These are phyloP conservation scores for Tineola bisselliella DNA, from an alignment of 2,888 invertebrate species.

Conservation along the genomic window DNA sequence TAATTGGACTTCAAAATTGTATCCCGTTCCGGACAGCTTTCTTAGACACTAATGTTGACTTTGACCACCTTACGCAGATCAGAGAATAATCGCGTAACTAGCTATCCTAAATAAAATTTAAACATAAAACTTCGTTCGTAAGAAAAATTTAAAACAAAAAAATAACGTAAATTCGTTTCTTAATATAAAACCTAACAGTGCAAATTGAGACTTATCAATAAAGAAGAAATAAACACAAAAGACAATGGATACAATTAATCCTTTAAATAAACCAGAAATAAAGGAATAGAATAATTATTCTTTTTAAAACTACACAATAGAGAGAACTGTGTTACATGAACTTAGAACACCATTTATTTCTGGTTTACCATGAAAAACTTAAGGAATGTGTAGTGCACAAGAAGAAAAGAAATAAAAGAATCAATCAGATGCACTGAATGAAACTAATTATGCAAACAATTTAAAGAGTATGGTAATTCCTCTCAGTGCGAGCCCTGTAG, in stretches of 20 bases:
- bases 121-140: neutral
- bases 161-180: neutral
- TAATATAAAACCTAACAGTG: neutral
- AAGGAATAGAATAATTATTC: too few species aligned
- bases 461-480: conserved; percentile 91
- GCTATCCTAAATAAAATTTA: neutral
- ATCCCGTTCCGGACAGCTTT: neutral
- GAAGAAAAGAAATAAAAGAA: conserved; percentile 17
- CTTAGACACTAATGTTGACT: neutral
- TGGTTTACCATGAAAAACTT: neutral
- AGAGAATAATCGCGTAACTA: neutral
- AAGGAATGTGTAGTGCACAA: neutral
- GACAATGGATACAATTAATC: too few species aligned
- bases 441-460: conserved; percentile 18
- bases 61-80: neutral
- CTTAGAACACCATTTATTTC: neutral
- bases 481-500: conserved; percentile 85
- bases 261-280: too few species aligned
- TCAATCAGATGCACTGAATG: conserved; percentile 16
- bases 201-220: neutral
- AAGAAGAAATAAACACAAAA: too few species aligned
- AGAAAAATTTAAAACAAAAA: neutral
- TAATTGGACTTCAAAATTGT: neutral
- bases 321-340: too few species aligned
- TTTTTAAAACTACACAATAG: too few species aligned